Percentiles rank a stretch among this genome's conserved stretches.
Conservation (phyloP, 2,113 vertebrate genomes). For the Megaleporinus macrocephalus region DNA sequence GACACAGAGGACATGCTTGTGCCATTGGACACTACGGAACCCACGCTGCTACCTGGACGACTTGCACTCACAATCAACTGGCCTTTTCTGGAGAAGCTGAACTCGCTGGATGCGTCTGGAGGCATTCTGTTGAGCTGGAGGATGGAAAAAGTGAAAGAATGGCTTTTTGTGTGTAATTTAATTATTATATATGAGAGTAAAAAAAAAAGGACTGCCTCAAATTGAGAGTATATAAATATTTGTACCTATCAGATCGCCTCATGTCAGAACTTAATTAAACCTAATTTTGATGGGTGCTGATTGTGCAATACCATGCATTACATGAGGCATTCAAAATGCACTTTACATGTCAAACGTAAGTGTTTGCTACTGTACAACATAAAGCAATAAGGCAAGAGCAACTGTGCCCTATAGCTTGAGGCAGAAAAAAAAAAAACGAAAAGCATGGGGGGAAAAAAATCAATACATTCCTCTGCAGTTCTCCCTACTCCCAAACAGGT, state of each 20-base stretch:
- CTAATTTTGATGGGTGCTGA: slow-evolving; percentile 17
- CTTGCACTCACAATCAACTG: slow-evolving; percentile 88
- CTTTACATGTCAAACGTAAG: slow-evolving; percentile 28
- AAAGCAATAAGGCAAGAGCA: background rate
- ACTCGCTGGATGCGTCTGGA: slow-evolving; percentile 80
- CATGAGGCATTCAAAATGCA: slow-evolving; percentile 20
- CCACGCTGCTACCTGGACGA: slow-evolving; percentile 59
- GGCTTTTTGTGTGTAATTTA: background rate
- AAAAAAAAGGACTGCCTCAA: background rate
- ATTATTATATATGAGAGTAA: background rate
- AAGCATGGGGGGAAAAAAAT: slow-evolving; percentile 58
- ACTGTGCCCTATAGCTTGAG: slow-evolving; percentile 50
- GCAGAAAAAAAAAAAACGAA: slow-evolving; percentile 16
- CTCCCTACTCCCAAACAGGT: slow-evolving; percentile 68
- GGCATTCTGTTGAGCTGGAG: slow-evolving; percentile 84
- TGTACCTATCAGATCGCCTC: slow-evolving; percentile 3
- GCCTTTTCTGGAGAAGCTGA: slow-evolving; percentile 90
- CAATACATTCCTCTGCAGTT: slow-evolving; percentile 72
- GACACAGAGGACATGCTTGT: slow-evolving; percentile 60
- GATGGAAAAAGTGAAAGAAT: background rate
- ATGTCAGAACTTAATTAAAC: slow-evolving; percentile 18
- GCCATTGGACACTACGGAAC: slow-evolving; percentile 66
- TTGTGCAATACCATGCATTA: slow-evolving; percentile 9
- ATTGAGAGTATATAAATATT: background rate
- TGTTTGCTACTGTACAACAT: slow-evolving; percentile 34